Conservation (phyloP, 2,113 vertebrate species). For the Pavo muticus region DNA sequence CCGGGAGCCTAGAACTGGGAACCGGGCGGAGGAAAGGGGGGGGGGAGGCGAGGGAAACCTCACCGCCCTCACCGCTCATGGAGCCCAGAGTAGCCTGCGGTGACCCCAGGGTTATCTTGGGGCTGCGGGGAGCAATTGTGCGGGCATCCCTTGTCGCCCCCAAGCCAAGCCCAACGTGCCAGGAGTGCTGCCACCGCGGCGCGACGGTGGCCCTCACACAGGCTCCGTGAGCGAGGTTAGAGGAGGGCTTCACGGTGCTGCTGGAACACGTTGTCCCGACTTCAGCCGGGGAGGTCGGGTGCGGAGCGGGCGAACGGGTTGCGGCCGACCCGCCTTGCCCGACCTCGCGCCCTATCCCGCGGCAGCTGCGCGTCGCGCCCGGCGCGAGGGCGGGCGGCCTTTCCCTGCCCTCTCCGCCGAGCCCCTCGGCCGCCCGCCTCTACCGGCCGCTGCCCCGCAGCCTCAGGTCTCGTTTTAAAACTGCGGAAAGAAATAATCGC, state of each 20-base stretch:
- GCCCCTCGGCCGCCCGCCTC: background rate
- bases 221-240: background rate
- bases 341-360: background rate
- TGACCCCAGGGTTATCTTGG: background rate
- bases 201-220: background rate
- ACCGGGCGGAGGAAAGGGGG: accelerated
- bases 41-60: background rate
- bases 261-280: background rate
- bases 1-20: background rate
- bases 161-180: background rate
- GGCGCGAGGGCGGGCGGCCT: background rate
- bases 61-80: background rate
- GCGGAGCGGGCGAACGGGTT: background rate
- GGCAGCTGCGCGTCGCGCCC: accelerated
- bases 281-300: background rate
- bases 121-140: background rate
- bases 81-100: background rate
- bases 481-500: background rate
- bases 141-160: background rate
- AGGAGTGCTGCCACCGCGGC: background rate
- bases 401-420: accelerated
- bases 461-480: background rate
- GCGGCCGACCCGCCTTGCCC: background rate
- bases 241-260: background rate
- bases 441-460: background rate